These are phyloP conservation scores for Drosophila subsilvestris DNA, from an alignment of 2,888 invertebrate genomes.

Conservation along the genomic window DNA sequence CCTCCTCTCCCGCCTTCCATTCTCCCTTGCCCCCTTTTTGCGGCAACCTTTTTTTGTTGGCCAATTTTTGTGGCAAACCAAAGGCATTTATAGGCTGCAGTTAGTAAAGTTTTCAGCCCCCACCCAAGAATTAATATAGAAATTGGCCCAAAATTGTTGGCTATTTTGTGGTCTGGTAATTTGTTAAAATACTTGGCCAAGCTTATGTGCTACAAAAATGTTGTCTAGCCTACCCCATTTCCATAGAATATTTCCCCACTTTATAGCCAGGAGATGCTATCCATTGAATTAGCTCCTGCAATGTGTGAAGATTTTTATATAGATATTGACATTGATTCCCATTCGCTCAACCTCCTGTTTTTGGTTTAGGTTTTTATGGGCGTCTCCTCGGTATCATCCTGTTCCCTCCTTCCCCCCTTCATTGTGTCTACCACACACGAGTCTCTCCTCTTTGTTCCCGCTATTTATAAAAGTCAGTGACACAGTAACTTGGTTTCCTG, in stretches of 20 bases:
- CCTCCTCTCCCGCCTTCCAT: background rate
- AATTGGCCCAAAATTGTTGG: constrained; percentile 3
- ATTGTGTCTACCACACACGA: constrained; percentile 53
- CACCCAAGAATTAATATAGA: constrained; percentile 24
- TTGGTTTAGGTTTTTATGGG: constrained; percentile 28
- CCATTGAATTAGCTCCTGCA: constrained; percentile 13
- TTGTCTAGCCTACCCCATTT: background rate
- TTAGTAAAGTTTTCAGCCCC: constrained; percentile 8
- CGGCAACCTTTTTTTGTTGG: constrained; percentile 54
- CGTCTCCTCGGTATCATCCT: constrained; percentile 10
- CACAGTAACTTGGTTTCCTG: constrained; percentile 73
- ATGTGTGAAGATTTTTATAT: constrained; percentile 45
- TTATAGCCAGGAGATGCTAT: background rate
- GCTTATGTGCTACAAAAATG: background rate
- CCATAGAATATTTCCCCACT: background rate
- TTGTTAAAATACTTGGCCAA: constrained; percentile 13
- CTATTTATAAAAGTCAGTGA: constrained; percentile 78
- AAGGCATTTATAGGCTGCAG: constrained; percentile 33
- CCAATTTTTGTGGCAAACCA: constrained; percentile 47
- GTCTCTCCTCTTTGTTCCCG: constrained; percentile 64
- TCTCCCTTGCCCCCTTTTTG: constrained; percentile 7
- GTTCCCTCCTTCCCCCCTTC: constrained; percentile 21
- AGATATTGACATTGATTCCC: constrained; percentile 63
- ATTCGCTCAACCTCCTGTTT: constrained; percentile 9
- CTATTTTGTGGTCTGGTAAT: constrained; percentile 15